Percentiles rank a stretch among this genome's conserved stretches.
Evolutionary conservation across 2,888 invertebrate genomes (phyloP).

Genomic region (Nomada hirtipes): DNA sequence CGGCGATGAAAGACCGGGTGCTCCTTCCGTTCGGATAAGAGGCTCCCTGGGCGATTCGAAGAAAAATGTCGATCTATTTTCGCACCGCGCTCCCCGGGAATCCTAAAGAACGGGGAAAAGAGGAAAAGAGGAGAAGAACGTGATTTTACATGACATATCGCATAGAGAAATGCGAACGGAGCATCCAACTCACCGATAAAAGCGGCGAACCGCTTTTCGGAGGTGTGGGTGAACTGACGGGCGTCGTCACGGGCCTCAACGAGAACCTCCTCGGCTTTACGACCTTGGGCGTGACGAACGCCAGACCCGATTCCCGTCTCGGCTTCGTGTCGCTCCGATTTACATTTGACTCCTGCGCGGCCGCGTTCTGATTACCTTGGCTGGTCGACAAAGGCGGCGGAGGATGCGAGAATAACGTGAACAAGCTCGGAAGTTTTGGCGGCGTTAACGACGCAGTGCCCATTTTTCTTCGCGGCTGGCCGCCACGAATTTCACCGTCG

Average conservation of each 20-base stretch:
- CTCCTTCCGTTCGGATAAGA: slow-evolving; percentile 77
- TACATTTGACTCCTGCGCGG: slow-evolving; percentile 59
- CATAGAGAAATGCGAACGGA: background rate
- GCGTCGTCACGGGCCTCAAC: slow-evolving; percentile 78
- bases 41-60: slow-evolving; percentile 78
- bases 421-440: slow-evolving; percentile 84
- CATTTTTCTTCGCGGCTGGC: slow-evolving; percentile 85
- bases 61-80: slow-evolving; percentile 65
- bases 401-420: slow-evolving; percentile 84
- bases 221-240: slow-evolving; percentile 71
- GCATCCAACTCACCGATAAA: slow-evolving; percentile 53
- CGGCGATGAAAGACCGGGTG: slow-evolving; percentile 78
- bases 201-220: slow-evolving; percentile 72
- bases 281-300: slow-evolving; percentile 6
- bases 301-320: slow-evolving; percentile 53
- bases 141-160: background rate
- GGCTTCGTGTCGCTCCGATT: slow-evolving; percentile 58
- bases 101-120: slow-evolving; percentile 41
- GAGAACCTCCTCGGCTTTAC: slow-evolving; percentile 78
- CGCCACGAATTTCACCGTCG: background rate
- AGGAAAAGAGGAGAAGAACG: background rate
- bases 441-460: slow-evolving; percentile 86
- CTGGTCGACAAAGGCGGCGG: slow-evolving; percentile 4
- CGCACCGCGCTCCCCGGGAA: slow-evolving; percentile 26
- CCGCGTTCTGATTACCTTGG: slow-evolving; percentile 77